phyloP scores from a whole-genome alignment of 1,140 invertebrate species.

The Achroia grisella region DNA sequence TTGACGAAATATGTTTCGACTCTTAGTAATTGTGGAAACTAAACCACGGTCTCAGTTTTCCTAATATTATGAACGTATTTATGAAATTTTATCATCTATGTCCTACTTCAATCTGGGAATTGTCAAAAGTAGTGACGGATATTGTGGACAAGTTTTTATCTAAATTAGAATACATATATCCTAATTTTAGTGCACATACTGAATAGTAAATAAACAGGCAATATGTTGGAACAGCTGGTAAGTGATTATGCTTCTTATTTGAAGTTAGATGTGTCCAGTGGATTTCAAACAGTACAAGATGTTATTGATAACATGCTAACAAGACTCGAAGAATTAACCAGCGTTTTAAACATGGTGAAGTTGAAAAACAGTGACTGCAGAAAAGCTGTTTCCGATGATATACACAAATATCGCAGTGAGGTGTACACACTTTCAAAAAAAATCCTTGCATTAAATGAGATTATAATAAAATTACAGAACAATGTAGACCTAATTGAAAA shows the following conservation, averaged over 20 bases:
- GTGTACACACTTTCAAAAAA: constrained; percentile 58
- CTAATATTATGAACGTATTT: constrained; percentile 40
- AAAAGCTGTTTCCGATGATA: constrained; percentile 44
- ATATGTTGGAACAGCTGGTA: constrained; percentile 58
- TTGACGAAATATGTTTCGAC: neutral
- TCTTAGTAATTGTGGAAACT: neutral
- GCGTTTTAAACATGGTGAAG: constrained; percentile 67
- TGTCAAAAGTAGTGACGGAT: constrained; percentile 57
- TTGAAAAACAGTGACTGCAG: constrained; percentile 53
- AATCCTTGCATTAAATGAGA: constrained; percentile 48
- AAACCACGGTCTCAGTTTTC: neutral
- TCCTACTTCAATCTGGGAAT: constrained; percentile 38
- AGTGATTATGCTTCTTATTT: constrained; percentile 63
- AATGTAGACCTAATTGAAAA: constrained; percentile 65
- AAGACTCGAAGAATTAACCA: constrained; percentile 68
- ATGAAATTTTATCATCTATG: constrained; percentile 38
- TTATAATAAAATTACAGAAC: constrained; percentile 47
- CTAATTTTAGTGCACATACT: constrained; percentile 44
- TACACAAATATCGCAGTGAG: constrained; percentile 56
- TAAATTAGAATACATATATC: constrained; percentile 56
- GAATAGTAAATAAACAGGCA: too few species aligned
- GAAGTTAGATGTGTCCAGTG: constrained; percentile 56
- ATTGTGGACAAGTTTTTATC: constrained; percentile 42
- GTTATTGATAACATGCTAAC: constrained; percentile 72
- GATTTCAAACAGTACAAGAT: constrained; percentile 66